phyloP scores from a whole-genome alignment of 2,888 invertebrate species.

The Pachydiplax longipennis region DNA sequence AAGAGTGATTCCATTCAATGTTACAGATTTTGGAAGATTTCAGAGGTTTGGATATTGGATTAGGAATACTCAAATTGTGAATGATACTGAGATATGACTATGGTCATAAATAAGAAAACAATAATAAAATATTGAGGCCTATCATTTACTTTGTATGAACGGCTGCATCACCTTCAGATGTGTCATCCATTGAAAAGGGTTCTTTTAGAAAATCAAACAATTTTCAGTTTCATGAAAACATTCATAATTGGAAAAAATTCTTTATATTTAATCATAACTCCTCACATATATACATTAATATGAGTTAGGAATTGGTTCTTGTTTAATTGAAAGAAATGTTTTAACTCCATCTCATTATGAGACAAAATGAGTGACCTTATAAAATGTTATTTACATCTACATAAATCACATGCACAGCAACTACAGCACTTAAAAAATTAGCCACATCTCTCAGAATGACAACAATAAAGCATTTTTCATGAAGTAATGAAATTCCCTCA shows the following conservation, averaged over 20 bases:
- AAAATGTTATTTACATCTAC: slow-evolving; percentile 38
- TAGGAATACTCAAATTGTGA: no score
- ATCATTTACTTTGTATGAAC: no score
- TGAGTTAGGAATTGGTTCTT: slow-evolving; percentile 42
- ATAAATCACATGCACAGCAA: slow-evolving; percentile 7
- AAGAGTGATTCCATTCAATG: no score
- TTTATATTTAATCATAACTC: slow-evolving; percentile 34
- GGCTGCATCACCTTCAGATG: no score
- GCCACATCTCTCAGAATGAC: not conserved
- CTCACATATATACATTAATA: slow-evolving; percentile 32
- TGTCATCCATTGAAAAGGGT: no score
- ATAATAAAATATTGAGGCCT: no score
- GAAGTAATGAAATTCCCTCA: not conserved
- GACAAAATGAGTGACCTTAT: slow-evolving; percentile 33
- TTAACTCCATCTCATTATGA: slow-evolving; percentile 42
- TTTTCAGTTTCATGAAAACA: no score
- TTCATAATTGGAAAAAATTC: slow-evolving; percentile 32
- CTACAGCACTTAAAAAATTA: slow-evolving; percentile 29
- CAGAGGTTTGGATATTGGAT: no score
- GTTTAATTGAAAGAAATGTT: slow-evolving; percentile 33
- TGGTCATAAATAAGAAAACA: no score
- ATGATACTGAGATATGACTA: no score
- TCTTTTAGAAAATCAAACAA: no score
- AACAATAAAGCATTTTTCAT: slow-evolving; percentile 16
- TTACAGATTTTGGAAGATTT: no score